Conservation (phyloP, 2,888 invertebrate genomes). For the Eurois occulta region DNA sequence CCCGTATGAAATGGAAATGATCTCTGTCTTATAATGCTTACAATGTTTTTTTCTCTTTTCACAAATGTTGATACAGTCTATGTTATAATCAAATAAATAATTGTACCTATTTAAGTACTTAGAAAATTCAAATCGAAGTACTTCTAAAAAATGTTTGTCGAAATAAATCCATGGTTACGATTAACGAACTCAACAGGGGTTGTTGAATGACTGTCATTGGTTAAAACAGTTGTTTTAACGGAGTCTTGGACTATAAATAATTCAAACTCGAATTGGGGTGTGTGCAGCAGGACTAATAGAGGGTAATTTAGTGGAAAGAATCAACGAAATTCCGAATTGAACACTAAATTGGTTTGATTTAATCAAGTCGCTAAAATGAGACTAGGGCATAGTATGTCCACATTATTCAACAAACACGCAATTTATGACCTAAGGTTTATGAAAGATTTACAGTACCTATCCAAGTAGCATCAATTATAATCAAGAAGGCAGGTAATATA, state of each 20-base stretch:
- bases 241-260: not conserved
- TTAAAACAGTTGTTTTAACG: not conserved
- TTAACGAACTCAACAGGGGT: slow-evolving; percentile 16
- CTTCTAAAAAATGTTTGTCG: slow-evolving; percentile 11
- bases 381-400: too few species aligned
- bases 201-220: slow-evolving; percentile 10
- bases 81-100: not conserved
- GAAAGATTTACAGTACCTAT: not conserved
- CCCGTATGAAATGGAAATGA: not conserved
- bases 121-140: not conserved
- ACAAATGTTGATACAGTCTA: not conserved
- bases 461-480: not conserved
- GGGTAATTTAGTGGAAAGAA: not conserved
- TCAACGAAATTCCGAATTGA: not conserved
- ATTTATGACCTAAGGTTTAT: not conserved
- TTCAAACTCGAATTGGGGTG: not conserved
- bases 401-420: not conserved
- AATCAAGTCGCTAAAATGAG: not conserved
- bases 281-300: not conserved
- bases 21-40: too few species aligned
- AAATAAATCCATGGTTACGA: slow-evolving; percentile 46
- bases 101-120: not conserved
- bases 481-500: not conserved
- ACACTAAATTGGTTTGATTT: not conserved
- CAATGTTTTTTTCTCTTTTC: not conserved